Evolutionary conservation across 2,797 vertebrate genomes (phyloP), one percentile per base, ranked within the genome.

Genomic region (Gastrophryne carolinensis): DNA sequence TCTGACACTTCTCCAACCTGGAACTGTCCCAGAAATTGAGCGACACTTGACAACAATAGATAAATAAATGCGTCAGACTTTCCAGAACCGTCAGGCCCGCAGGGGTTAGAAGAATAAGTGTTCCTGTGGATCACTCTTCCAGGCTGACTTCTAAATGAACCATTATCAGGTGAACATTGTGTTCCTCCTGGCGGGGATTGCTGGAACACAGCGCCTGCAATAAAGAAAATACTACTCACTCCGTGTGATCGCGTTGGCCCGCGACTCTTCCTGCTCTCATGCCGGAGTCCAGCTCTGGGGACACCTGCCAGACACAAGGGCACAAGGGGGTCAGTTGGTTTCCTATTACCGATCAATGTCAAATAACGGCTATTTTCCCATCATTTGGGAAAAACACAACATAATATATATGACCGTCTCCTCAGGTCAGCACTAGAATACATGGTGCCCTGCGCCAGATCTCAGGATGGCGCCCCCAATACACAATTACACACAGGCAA

Each of bases 191-290:
- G 37, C 37, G 15, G 37, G 37, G 37, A 39, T 11, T 15, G 12
- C 21, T 56, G 3, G 12, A 26, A 11, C 9, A 6, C 13, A 23
- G 24, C 6, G 53, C 21, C 53, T 15, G 53, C 1, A 56, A n/a
- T 0, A 27, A 15, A 19, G 34, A 39, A 17, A 19, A 32, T n/a
- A n/a, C 29, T 60, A 83, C 83, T 86, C 74, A 86, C 83, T 65
- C 80, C 73, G 69, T 73, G 34, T 78, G 73, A 74, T 1, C 19
- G 30, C 24, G 52, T 66, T 0, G 15, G 52, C 1, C 3, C 0
- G 0, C 37, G 80, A 30, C 54, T 56, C 1, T 3, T 75, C 79
- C 80, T 63, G 19, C 62, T 41, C 13, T 4, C 44, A 52, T 1
- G 30, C 11, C 23, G 62, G 19, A 24, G 68, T 35, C 54, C 81